These are phyloP conservation scores for Todiramphus chloris DNA, from an alignment of 2,113 vertebrate genomes.

Conservation along the genomic window DNA sequence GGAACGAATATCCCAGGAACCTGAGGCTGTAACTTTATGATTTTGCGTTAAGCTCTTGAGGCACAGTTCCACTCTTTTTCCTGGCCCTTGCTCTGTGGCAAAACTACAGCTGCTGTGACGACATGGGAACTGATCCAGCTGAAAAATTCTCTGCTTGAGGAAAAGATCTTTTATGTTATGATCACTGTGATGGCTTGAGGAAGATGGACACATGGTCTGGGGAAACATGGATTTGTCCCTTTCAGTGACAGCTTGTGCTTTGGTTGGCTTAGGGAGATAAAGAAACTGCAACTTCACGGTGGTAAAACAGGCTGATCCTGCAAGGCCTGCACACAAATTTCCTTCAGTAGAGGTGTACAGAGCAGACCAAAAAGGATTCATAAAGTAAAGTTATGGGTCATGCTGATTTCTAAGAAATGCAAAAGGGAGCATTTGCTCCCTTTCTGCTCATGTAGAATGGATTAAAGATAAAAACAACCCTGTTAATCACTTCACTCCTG, in stretches of 20 bases:
- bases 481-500: background rate
- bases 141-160: conserved; percentile 7
- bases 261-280: background rate
- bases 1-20: conserved; percentile 46
- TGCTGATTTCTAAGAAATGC: background rate
- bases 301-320: background rate
- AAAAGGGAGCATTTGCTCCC: background rate
- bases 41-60: conserved; percentile 40
- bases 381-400: background rate
- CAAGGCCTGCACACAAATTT: background rate
- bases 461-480: conserved; percentile 2
- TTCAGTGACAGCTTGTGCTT: background rate
- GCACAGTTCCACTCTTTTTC: conserved; percentile 45
- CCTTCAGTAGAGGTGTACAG: background rate
- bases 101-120: conserved; percentile 41
- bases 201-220: background rate
- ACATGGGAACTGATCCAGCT: conserved; percentile 18
- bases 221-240: background rate
- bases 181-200: background rate
- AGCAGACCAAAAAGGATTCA: background rate
- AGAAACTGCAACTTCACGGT: background rate
- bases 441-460: conserved; percentile 15
- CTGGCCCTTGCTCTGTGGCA: conserved; percentile 49
- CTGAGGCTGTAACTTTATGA: conserved; percentile 31
- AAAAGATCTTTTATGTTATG: background rate